Conservation (phyloP, 23 tunicate species). For the Ascidia mentula region DNA sequence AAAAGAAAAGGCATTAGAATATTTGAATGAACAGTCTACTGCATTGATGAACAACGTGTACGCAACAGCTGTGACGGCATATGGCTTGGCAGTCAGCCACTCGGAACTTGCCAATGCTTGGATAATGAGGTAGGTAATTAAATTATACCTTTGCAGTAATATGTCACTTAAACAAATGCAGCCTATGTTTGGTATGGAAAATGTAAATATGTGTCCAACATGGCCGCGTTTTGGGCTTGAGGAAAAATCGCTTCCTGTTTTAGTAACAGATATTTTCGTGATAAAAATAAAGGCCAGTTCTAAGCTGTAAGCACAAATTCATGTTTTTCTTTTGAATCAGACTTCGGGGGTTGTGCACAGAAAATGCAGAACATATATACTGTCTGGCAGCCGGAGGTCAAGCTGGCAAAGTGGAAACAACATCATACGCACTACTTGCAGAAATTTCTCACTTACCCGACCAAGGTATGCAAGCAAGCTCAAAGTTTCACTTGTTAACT, state of each 20-base stretch:
- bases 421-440: constrained; percentile 20
- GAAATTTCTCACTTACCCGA: neutral
- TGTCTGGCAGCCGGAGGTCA: neutral
- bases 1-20: neutral
- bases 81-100: neutral
- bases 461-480: neutral
- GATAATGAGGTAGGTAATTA: constrained; percentile 10
- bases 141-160: too few species aligned
- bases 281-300: too few species aligned
- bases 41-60: neutral
- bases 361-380: neutral
- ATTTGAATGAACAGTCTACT: neutral
- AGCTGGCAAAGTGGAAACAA: constrained; percentile 13
- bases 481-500: too few species aligned
- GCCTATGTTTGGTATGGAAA: too few species aligned
- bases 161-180: too few species aligned
- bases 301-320: too few species aligned
- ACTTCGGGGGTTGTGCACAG: neutral
- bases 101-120: neutral
- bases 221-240: too few species aligned
- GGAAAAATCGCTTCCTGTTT: too few species aligned
- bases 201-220: too few species aligned
- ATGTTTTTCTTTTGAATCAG: neutral
- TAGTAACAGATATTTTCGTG: too few species aligned
- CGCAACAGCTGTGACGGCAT: constrained; percentile 11